phyloP scores from a whole-genome alignment of 2,888 invertebrate species.

The Caenorhabditis zanzibari region DNA sequence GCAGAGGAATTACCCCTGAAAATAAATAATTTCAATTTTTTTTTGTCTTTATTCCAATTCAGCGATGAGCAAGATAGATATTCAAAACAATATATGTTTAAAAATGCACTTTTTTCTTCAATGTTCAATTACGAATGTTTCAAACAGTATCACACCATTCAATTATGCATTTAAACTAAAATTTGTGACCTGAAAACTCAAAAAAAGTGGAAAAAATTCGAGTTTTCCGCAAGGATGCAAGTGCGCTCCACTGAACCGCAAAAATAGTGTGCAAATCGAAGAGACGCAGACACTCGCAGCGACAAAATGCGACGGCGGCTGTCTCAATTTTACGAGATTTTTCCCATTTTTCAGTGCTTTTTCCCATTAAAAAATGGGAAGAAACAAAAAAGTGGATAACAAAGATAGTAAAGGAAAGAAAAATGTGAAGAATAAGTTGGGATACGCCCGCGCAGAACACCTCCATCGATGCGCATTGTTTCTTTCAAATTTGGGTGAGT shows the following conservation, averaged over 20 bases:
- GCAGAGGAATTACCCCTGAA: slow-evolving; percentile 5
- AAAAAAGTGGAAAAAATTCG: not conserved
- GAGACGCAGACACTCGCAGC: slow-evolving; percentile 36
- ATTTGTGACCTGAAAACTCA: not conserved
- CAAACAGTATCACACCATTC: too few species aligned
- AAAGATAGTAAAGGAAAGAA: slow-evolving; percentile 31
- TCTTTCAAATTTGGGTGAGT: slow-evolving; percentile 58
- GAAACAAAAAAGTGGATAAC: slow-evolving; percentile 20
- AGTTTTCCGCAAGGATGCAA: slow-evolving; percentile 17
- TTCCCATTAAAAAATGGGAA: slow-evolving; percentile 24
- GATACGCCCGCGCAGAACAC: slow-evolving; percentile 57
- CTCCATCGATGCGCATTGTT: slow-evolving; percentile 55
- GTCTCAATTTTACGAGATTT: slow-evolving; percentile 44
- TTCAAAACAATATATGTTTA: slow-evolving; percentile 1
- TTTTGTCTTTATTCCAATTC: not conserved
- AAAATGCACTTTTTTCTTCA: too few species aligned
- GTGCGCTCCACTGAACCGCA: slow-evolving; percentile 7
- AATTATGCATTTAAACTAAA: not conserved
- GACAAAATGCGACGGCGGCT: slow-evolving; percentile 20
- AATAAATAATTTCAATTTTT: not conserved
- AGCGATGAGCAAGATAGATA: not conserved
- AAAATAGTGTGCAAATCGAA: slow-evolving; percentile 22
- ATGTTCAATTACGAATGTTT: too few species aligned
- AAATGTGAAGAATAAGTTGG: slow-evolving; percentile 50
- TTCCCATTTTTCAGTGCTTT: not conserved